Evolutionary conservation across 2,888 invertebrate species (phyloP).

Genomic region (Philopedon plagiatum): DNA sequence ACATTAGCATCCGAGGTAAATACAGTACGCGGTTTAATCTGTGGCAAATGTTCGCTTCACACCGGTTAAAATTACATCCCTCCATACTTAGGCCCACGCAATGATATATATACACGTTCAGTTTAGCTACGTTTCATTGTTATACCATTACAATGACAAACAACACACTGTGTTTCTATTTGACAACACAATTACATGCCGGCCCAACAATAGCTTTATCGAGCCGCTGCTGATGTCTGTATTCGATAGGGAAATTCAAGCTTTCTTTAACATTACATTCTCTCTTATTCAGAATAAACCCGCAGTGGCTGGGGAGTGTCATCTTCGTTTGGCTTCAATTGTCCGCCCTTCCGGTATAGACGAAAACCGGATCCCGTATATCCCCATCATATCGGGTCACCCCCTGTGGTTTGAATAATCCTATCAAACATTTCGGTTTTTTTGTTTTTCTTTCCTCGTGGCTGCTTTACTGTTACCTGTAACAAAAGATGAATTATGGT

Average conservation of each 20-base stretch:
- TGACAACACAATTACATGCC: slow-evolving; percentile 28
- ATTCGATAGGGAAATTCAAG: slow-evolving; percentile 44
- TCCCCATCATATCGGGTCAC: slow-evolving; percentile 24
- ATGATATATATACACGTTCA: too few relatives aligned
- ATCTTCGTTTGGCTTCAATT: slow-evolving; percentile 67
- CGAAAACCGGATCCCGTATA: slow-evolving; percentile 42
- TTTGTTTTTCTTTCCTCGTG: slow-evolving; percentile 21
- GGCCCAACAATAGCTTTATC: slow-evolving; percentile 15
- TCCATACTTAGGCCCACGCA: too few relatives aligned
- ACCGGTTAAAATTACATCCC: too few relatives aligned
- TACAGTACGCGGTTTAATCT: too few relatives aligned
- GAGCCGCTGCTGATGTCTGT: background rate
- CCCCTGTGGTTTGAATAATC: slow-evolving; percentile 42
- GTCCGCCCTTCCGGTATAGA: slow-evolving; percentile 61
- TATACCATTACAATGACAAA: background rate
- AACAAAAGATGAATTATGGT: slow-evolving; percentile 25
- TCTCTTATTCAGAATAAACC: slow-evolving; percentile 31
- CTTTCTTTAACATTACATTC: slow-evolving; percentile 26
- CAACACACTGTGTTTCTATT: background rate
- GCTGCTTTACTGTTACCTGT: slow-evolving; percentile 32
- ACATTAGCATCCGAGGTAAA: too few relatives aligned
- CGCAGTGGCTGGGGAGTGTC: slow-evolving; percentile 59
- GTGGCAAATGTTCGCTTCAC: too few relatives aligned
- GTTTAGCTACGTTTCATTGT: too few relatives aligned
- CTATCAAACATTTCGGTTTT: slow-evolving; percentile 27